These are phyloP conservation scores for Dallia pectoralis DNA, from an alignment of 2,797 vertebrate genomes.

Conservation along the genomic window DNA sequence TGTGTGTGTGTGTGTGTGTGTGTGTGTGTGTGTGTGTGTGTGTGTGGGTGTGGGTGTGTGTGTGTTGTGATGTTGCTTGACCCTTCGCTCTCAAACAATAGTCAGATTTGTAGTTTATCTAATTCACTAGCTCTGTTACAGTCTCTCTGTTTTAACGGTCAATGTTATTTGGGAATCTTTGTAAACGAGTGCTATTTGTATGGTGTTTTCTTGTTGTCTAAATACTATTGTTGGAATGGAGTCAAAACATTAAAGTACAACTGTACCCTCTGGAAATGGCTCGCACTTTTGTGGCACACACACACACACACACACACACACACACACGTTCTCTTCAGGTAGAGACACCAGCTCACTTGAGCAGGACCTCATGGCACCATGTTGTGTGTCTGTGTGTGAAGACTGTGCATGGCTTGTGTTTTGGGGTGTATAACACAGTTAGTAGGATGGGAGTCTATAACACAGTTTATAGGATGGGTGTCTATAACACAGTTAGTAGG, in stretches of 20 bases:
- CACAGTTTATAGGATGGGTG: too few species aligned
- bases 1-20: slow-evolving; percentile 17
- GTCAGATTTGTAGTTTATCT: not conserved
- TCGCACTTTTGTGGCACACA: slow-evolving; percentile 9
- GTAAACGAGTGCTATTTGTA: not conserved
- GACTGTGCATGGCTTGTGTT: slow-evolving; percentile 14
- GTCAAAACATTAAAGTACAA: slow-evolving; percentile 39
- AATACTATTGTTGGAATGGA: not conserved
- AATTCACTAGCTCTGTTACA: not conserved
- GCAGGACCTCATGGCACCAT: slow-evolving; percentile 18
- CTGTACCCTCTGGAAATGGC: slow-evolving; percentile 6
- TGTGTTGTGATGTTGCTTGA: too few species aligned
- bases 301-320: slow-evolving; percentile 12
- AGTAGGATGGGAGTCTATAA: too few species aligned
- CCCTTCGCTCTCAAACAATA: not conserved
- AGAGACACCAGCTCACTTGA: slow-evolving; percentile 42
- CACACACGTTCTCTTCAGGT: not conserved
- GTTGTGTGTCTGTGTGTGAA: slow-evolving; percentile 1
- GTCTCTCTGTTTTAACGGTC: too few species aligned
- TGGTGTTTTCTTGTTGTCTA: slow-evolving; percentile 8
- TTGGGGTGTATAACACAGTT: slow-evolving; percentile 4
- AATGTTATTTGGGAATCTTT: not conserved
- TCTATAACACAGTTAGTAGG: too few species aligned
- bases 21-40: slow-evolving; percentile 4
- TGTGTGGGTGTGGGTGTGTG: too few species aligned